Evolutionary conservation across 2,888 invertebrate species (phyloP), one percentile per base, ranked within the genome.

Genomic region (Lypha dubia): DNA sequence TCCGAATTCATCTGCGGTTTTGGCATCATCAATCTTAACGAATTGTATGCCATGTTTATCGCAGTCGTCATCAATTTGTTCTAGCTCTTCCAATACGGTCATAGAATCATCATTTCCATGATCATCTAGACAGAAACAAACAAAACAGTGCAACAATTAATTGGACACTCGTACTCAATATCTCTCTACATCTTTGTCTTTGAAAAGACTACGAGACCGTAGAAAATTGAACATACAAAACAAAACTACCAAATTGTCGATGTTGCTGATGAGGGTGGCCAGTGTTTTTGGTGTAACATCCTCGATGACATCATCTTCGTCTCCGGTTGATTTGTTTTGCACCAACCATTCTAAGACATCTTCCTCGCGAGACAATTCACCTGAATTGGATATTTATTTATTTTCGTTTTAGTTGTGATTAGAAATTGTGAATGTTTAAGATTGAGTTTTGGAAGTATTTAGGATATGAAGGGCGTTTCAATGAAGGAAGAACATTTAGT

Each of bases 321-420:
- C 98, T 58, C 97, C 98, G 49, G 97, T 97, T 83, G 97, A 97
- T 93, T 98, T 98, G 92, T 98, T 97, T 88, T 97, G 95, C 85
- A 98, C 96, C 90, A 98, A 93, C 98, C 98, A 98, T 92, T 97
- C 97, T 89, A 98, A 93, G 49, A 98, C 98, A 91, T 97, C 97
- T 92, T 98, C 97, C 92, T 98, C 98, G 89, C 95, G 95, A 87
- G 96, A 97, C 87, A 98, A 93, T 93, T 98, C 97, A 91, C 96
- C 98, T 96, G 51, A 6, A 63, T 73, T 60, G 68, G 11, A 60
- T 15, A n/a, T 32, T 41, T 1, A 22, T 68, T 24, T 9, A 2
- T 51, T 35, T 65, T 15, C 11, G 0, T 32, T 15, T 32, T 58
- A 8, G 11, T 51, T 51, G n/a, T n/a, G 1, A 70, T 41, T 71